Evolutionary conservation across 2,797 vertebrate genomes (phyloP).

Genomic region (Coluber constrictor): DNA sequence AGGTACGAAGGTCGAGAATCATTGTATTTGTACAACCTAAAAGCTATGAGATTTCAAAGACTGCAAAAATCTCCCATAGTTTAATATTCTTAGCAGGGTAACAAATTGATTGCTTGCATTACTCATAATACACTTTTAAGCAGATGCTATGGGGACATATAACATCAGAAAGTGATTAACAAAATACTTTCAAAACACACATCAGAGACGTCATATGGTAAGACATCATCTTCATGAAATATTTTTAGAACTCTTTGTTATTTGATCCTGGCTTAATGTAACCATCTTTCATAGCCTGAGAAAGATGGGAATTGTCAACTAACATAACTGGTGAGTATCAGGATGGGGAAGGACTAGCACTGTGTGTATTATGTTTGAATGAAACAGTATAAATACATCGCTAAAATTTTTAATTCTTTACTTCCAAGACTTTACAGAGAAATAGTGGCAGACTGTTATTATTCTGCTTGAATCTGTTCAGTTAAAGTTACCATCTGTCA

Average conservation of each 20-base stretch:
- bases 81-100: background rate
- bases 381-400: constrained; percentile 42
- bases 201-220: background rate
- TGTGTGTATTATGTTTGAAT: constrained; percentile 51
- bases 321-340: background rate
- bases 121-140: background rate
- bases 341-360: background rate
- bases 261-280: background rate
- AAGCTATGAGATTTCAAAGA: background rate
- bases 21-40: background rate
- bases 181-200: background rate
- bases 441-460: constrained; percentile 66
- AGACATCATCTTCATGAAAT: background rate
- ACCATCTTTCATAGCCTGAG: background rate
- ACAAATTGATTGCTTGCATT: constrained; percentile 4
- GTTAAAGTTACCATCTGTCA: constrained; percentile 67
- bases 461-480: constrained; percentile 61
- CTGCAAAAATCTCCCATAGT: background rate
- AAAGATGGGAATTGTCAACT: background rate
- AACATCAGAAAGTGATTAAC: background rate
- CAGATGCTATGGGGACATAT: background rate
- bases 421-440: constrained; percentile 48
- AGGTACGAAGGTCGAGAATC: no score
- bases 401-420: constrained; percentile 18
- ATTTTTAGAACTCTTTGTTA: background rate